These are phyloP conservation scores for Tetraneura akinire DNA, from an alignment of 1,140 invertebrate species.

Conservation along the genomic window DNA sequence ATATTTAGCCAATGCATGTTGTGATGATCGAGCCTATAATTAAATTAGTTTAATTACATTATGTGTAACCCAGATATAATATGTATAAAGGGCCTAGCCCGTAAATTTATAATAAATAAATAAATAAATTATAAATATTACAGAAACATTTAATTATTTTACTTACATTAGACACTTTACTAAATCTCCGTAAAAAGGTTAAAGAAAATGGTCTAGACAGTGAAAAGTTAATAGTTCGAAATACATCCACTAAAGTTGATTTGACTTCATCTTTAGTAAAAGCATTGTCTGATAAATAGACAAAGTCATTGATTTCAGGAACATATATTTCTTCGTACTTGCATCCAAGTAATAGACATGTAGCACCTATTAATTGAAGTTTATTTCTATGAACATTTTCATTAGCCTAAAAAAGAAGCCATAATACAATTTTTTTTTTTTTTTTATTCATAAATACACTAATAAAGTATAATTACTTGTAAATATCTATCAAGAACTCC, in stretches of 20 bases:
- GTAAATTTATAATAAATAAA: not conserved
- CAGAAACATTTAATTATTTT: not conserved
- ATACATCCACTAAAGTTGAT: slow-evolving; percentile 80
- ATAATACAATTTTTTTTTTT: no score
- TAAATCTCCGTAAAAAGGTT: slow-evolving; percentile 83
- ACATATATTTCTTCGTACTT: slow-evolving; percentile 96
- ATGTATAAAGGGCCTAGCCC: no score
- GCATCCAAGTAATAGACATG: slow-evolving; percentile 86
- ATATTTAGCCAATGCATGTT: slow-evolving; percentile 90
- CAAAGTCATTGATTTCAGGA: slow-evolving; percentile 86
- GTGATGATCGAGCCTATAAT: slow-evolving; percentile 64
- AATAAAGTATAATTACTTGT: slow-evolving; percentile 65
- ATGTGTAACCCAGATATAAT: no score
- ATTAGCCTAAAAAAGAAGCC: slow-evolving; percentile 57
- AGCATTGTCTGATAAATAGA: slow-evolving; percentile 88
- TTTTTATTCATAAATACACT: no score
- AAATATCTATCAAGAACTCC: slow-evolving; percentile 89
- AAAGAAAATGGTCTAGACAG: slow-evolving; percentile 83
- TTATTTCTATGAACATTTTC: slow-evolving; percentile 67
- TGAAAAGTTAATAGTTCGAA: slow-evolving; percentile 75
- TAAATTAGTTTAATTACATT: not conserved
- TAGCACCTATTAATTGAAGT: slow-evolving; percentile 88
- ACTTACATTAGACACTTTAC: slow-evolving; percentile 71
- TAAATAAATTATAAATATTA: no score
- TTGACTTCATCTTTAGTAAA: slow-evolving; percentile 79